These are phyloP conservation scores for Zaprionus taronus DNA, from an alignment of 1,140 invertebrate species.

Conservation along the genomic window DNA sequence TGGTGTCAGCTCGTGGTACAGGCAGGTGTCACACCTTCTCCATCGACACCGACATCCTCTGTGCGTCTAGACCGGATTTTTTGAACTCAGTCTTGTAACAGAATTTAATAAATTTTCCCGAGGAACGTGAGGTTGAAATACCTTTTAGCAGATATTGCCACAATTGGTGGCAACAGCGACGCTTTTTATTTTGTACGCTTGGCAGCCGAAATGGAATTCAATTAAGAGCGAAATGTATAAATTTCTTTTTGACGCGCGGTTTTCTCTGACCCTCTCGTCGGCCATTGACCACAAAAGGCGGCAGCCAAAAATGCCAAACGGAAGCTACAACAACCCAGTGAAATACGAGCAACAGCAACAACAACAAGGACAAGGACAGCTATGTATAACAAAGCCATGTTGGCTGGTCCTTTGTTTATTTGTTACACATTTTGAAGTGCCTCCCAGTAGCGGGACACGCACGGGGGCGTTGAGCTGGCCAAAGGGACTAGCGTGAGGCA, in stretches of 20 bases:
- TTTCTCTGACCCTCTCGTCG: conserved; percentile 11
- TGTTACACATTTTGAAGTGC: conserved; percentile 61
- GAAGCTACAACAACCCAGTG: conserved; percentile 50
- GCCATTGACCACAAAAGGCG: conserved; percentile 34
- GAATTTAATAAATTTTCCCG: conserved; percentile 62
- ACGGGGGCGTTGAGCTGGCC: conserved; percentile 5
- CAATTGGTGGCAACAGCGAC: conserved; percentile 41
- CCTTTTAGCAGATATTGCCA: conserved; percentile 32
- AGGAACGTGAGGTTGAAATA: conserved; percentile 50
- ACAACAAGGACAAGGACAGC: conserved; percentile 11
- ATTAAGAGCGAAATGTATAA: conserved; percentile 62
- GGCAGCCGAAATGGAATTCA: conserved; percentile 64
- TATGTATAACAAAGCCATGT: conserved; percentile 11
- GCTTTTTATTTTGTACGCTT: conserved; percentile 10
- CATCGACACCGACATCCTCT: conserved; percentile 29
- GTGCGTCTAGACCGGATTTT: conserved; percentile 63
- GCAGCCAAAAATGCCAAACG: conserved; percentile 52
- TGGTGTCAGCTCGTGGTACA: conserved; percentile 12
- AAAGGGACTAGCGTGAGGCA: conserved; percentile 7
- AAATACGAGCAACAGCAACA: conserved; percentile 35
- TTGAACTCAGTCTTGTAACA: conserved; percentile 26
- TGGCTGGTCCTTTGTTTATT: conserved; percentile 70
- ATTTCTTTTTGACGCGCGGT: conserved; percentile 44
- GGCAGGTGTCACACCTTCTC: conserved; percentile 52
- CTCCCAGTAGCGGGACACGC: conserved; percentile 11